phyloP scores from a whole-genome alignment of 2,888 invertebrate species.

The Altica lythri region DNA sequence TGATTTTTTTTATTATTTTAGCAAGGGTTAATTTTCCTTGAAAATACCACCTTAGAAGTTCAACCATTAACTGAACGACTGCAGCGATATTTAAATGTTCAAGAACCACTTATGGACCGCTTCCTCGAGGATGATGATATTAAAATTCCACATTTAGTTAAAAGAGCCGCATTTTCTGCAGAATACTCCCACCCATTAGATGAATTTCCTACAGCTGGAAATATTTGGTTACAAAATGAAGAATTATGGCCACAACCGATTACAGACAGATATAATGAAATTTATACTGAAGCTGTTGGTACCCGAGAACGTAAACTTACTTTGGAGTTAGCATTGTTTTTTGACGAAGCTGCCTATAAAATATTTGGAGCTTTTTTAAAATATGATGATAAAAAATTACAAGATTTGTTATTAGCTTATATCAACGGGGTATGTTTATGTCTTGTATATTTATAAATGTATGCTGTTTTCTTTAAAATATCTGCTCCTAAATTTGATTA shows the following conservation, averaged over 20 bases:
- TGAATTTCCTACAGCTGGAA: slow-evolving; percentile 38
- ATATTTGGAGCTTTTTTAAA: slow-evolving; percentile 71
- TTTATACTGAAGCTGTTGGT: slow-evolving; percentile 22
- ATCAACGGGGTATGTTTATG: slow-evolving; percentile 75
- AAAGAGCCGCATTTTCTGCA: slow-evolving; percentile 60
- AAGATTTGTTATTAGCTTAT: slow-evolving; percentile 78
- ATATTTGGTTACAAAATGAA: slow-evolving; percentile 34
- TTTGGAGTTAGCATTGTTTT: slow-evolving; percentile 74
- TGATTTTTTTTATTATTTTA: slow-evolving; percentile 49
- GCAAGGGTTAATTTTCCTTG: slow-evolving; percentile 71
- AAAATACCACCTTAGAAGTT: slow-evolving; percentile 72
- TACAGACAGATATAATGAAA: no score
- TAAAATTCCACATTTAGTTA: slow-evolving; percentile 63
- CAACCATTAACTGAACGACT: slow-evolving; percentile 63
- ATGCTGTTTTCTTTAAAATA: no score
- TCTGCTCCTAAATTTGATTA: no score
- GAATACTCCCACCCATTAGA: slow-evolving; percentile 58
- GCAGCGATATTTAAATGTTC: slow-evolving; percentile 52
- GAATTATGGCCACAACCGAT: slow-evolving; percentile 27
- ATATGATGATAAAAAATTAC: slow-evolving; percentile 67
- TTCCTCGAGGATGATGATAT: slow-evolving; percentile 34
- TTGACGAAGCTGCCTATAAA: slow-evolving; percentile 75
- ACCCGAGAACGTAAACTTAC: slow-evolving; percentile 56
- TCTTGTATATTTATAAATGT: no score
- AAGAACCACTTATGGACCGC: slow-evolving; percentile 49